These are phyloP conservation scores for Rhyacichthys aspro DNA, from an alignment of 2,797 vertebrate genomes.

Conservation along the genomic window DNA sequence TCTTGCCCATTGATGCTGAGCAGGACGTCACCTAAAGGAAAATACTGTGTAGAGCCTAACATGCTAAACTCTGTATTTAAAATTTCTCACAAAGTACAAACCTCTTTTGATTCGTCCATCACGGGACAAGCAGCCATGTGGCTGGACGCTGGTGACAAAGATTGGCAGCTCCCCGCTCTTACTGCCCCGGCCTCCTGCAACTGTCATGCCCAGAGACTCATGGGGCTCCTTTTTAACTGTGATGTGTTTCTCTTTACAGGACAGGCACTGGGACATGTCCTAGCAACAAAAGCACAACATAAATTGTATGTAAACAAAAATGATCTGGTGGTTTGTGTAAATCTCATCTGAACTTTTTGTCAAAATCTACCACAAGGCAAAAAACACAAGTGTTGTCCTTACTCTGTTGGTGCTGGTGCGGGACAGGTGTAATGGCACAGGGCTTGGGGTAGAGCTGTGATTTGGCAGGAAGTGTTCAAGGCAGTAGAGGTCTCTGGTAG, in stretches of 20 bases:
- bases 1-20: conserved; percentile 97
- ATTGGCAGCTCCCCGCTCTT: conserved; percentile 98
- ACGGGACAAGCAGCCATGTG: conserved; percentile 93
- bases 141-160: conserved; percentile 97
- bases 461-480: conserved; percentile 85
- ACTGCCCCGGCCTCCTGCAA: conserved; percentile 95
- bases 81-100: conserved; percentile 51
- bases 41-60: neutral
- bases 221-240: conserved; percentile 96
- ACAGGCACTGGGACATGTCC: conserved; percentile 96
- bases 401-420: conserved; percentile 93
- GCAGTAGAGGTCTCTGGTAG: conserved; percentile 86
- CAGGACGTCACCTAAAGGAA: conserved; percentile 88
- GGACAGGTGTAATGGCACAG: conserved; percentile 85
- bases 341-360: no score
- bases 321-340: no score
- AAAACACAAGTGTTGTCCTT: conserved; percentile 44
- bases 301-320: neutral
- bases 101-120: conserved; percentile 97
- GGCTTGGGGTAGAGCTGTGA: conserved; percentile 85
- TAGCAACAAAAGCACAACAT: conserved; percentile 53
- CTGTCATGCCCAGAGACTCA: conserved; percentile 98
- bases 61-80: neutral
- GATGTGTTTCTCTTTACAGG: conserved; percentile 97
- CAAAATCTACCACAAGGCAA: neutral